These are phyloP conservation scores for Oenanthe oenanthe DNA, from an alignment of 2,113 vertebrate species.

Conservation along the genomic window DNA sequence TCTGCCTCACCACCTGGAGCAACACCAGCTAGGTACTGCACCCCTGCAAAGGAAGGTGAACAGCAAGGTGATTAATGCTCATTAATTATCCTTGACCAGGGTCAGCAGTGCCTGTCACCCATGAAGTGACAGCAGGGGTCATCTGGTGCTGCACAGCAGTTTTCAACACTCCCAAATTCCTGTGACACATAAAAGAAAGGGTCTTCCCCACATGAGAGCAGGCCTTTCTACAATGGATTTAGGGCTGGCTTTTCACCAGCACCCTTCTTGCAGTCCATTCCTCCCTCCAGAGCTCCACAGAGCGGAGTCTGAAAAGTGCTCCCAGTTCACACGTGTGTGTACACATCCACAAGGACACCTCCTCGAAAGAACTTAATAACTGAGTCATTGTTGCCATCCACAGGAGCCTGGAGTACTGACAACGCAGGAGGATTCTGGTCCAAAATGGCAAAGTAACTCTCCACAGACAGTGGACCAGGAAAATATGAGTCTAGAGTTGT, in stretches of 20 bases:
- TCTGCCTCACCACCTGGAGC: conserved; percentile 24
- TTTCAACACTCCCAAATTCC: neutral
- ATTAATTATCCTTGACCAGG: conserved; percentile 32
- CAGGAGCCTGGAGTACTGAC: conserved; percentile 61
- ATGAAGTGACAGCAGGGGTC: neutral
- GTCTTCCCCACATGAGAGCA: accelerated
- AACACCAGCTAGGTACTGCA: neutral
- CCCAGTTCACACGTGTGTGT: accelerated
- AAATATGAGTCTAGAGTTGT: conserved; percentile 3
- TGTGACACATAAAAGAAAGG: neutral
- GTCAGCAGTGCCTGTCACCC: neutral
- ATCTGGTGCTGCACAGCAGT: neutral
- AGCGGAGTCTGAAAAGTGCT: neutral
- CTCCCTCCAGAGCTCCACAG: neutral
- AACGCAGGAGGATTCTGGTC: neutral
- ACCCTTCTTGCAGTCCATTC: neutral
- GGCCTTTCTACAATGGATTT: neutral
- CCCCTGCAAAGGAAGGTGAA: neutral
- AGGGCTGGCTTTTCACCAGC: neutral
- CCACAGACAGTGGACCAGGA: neutral
- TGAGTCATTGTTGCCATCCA: conserved; percentile 64
- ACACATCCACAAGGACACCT: neutral
- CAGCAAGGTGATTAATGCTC: conserved; percentile 20
- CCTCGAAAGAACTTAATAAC: neutral
- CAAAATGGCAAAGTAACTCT: conserved; percentile 22